Evolutionary conservation across 2,797 vertebrate genomes (phyloP), one percentile per base, ranked within the genome.

Genomic region (Pelodytes ibericus): DNA sequence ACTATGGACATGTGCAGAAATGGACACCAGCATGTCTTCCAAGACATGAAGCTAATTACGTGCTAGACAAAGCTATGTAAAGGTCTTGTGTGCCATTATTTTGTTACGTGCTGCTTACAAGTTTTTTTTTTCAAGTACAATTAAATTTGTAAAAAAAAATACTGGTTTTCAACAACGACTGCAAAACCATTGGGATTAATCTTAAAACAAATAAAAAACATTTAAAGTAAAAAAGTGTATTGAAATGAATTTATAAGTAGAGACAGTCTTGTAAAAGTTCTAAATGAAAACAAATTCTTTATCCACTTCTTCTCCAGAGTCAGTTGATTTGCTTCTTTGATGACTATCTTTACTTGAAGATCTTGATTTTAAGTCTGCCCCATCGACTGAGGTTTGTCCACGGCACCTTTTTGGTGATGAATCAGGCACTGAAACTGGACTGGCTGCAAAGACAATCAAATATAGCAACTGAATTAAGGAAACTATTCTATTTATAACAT

Each of bases 281-380:
- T 87, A 97, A 90, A 95, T 93, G 86, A 97, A 95, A 93, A 97
- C 96, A 88, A 96, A 95, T 83, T 96, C 94, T 90, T 95, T 97
- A 69, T 97, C 95, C 7, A 87, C 90, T 83, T 96, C 95, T 81
- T 97, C 95, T 2, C 91, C 94, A 29, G 95, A 94, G 84, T 96
- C 93, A 3, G 93, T 93, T n/a, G 94, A 92, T 71, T 95, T 97
- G 87, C 91, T 94, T 81, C 91, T 88, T 1, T 90, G 89, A 25
- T 87, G 88, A 77, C 88, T 88, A 0, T 94, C 94, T 75, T 86
- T 89, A 76, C 90, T 91, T 44, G 91, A 84, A 62, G 90, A 85
- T 61, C 74, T 87, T 53, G 84, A 83, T 82, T 91, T 95, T 65
- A 88, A 81, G 2, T 94, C 90, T 80, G 83, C 87, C 78, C 89